phyloP scores from a whole-genome alignment of 2,888 invertebrate species.

The Zhuqinia jingwanae region DNA sequence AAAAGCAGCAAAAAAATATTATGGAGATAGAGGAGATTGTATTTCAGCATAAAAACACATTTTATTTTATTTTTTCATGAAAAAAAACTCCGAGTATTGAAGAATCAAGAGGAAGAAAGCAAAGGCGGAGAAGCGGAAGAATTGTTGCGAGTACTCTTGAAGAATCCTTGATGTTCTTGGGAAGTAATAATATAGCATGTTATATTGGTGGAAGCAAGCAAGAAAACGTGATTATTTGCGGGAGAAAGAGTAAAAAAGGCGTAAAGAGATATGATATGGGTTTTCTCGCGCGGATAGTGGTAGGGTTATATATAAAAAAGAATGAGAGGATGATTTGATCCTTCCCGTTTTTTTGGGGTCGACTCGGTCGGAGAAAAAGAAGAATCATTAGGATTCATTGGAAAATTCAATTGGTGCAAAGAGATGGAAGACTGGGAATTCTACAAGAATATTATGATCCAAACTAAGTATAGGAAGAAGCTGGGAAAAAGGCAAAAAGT shows the following conservation, averaged over 20 bases:
- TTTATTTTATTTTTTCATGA: slow-evolving; percentile 2
- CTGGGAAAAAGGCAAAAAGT: slow-evolving; percentile 75
- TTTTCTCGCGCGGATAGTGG: slow-evolving; percentile 67
- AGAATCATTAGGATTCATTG: slow-evolving; percentile 80
- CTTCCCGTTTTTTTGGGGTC: slow-evolving; percentile 79
- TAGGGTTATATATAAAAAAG: slow-evolving; percentile 72
- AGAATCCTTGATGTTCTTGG: slow-evolving; percentile 54
- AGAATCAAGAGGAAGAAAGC: slow-evolving; percentile 46
- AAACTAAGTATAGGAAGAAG: too few relatives aligned
- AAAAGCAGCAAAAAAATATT: too few relatives aligned
- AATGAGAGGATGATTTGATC: slow-evolving; percentile 79
- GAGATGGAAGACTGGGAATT: slow-evolving; percentile 72
- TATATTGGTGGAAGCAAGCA: slow-evolving; percentile 39
- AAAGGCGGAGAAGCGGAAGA: slow-evolving; percentile 38
- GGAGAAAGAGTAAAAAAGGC: slow-evolving; percentile 47
- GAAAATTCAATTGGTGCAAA: slow-evolving; percentile 79
- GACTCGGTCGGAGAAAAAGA: slow-evolving; percentile 3
- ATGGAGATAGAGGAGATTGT: slow-evolving; percentile 56
- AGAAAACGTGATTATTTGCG: slow-evolving; percentile 74
- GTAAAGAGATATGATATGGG: slow-evolving; percentile 32
- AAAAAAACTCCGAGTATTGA: too few relatives aligned
- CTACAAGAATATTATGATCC: slow-evolving; percentile 1
- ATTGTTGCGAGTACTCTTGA: slow-evolving; percentile 51
- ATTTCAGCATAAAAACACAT: slow-evolving; percentile 28
- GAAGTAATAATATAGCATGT: not conserved